Conservation (phyloP, 2,888 invertebrate genomes). For the Drosophila paracracens region DNA sequence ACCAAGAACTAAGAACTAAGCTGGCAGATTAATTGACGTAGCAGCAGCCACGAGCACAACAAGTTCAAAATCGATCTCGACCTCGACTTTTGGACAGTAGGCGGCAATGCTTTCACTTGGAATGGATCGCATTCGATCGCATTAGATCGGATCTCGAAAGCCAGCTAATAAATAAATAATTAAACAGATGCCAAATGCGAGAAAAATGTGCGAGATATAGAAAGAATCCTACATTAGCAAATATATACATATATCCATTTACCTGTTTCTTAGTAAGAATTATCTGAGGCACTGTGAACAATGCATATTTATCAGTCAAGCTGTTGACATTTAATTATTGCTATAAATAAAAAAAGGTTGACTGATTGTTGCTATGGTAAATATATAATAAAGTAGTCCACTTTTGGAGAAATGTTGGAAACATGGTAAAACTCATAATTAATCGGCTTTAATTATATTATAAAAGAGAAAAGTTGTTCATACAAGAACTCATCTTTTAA, state of each 20-base stretch:
- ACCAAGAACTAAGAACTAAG: neutral
- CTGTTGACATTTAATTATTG: neutral
- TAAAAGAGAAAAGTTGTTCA: neutral
- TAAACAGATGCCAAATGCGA: constrained; percentile 1
- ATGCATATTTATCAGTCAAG: neutral
- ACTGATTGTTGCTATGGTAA: neutral
- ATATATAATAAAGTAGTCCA: neutral
- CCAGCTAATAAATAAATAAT: constrained; percentile 31
- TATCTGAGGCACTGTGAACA: too few relatives aligned
- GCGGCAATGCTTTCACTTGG: constrained; percentile 45
- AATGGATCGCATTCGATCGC: constrained; percentile 8
- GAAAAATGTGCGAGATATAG: neutral
- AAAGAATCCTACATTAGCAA: neutral
- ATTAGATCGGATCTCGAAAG: constrained; percentile 14
- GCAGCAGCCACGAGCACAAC: constrained; percentile 1
- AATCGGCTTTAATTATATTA: too few relatives aligned
- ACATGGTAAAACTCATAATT: neutral
- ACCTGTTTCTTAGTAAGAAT: too few relatives aligned
- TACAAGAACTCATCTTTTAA: neutral
- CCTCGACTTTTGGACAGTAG: constrained; percentile 20
- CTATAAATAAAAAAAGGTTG: neutral
- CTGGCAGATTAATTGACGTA: constrained; percentile 28
- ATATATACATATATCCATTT: neutral
- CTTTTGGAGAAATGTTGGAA: neutral
- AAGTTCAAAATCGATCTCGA: constrained; percentile 17